Percentiles rank a stretch among this genome's conserved stretches.
Conservation (phyloP, 2,113 vertebrate species). For the Pyrgilauda ruficollis region DNA sequence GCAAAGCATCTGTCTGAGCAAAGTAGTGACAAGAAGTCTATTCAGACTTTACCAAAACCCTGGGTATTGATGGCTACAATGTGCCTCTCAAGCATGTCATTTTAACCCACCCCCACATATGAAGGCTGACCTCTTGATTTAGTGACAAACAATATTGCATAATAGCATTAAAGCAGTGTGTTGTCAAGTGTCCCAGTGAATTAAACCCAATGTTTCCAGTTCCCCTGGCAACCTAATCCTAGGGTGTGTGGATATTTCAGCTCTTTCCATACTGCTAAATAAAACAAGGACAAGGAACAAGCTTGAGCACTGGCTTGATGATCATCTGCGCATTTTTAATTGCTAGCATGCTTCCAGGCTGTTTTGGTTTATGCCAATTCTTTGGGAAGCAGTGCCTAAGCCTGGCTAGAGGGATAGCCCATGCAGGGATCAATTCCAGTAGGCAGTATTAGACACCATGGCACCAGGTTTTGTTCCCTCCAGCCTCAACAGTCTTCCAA, state of each 20-base stretch:
- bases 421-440: not conserved
- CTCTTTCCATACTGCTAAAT: not conserved
- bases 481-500: not conserved
- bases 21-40: not conserved
- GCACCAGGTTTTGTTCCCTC: not conserved
- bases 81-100: not conserved
- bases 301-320: not conserved
- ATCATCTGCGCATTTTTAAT: not conserved
- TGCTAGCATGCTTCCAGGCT: not conserved
- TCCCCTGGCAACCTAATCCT: slow-evolving; percentile 3
- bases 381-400: not conserved
- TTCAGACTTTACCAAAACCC: not conserved
- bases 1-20: not conserved
- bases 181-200: not conserved
- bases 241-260: not conserved
- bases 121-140: not conserved
- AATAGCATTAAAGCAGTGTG: not conserved
- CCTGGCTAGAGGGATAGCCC: not conserved
- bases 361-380: not conserved
- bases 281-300: not conserved
- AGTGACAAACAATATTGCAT: not conserved
- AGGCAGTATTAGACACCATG: not conserved
- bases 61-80: not conserved
- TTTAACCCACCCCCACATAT: not conserved
- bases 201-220: not conserved